Conservation (phyloP, 1,140 invertebrate species). For the Vanessa atalanta region DNA sequence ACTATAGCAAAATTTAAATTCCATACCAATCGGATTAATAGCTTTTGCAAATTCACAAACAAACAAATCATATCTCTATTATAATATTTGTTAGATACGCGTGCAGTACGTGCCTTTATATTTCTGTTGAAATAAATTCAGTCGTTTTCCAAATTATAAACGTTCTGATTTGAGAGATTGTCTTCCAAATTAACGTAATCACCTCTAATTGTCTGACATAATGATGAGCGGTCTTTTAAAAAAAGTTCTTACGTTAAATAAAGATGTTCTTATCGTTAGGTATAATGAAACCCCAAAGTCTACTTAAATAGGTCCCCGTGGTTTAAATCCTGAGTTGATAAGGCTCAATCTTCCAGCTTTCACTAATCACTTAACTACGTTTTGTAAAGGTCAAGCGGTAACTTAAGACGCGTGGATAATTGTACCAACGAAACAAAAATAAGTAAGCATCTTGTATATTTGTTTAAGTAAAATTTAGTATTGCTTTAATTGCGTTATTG, state of each 20-base stretch:
- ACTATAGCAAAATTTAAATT: too few species aligned
- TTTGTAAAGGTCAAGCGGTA: conserved; percentile 16
- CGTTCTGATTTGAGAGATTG: too few species aligned
- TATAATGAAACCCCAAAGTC: conserved; percentile 25
- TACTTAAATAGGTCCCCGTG: conserved; percentile 23
- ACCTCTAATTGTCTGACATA: too few species aligned
- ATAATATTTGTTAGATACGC: too few species aligned
- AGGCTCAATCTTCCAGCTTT: conserved; percentile 13
- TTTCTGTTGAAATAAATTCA: too few species aligned
- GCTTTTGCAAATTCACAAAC: too few species aligned
- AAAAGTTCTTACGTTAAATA: neutral
- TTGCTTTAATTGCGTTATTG: neutral
- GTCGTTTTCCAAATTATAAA: too few species aligned
- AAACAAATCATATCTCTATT: too few species aligned
- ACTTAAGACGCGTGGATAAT: conserved; percentile 2
- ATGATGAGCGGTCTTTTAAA: too few species aligned
- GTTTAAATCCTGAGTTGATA: conserved; percentile 22
- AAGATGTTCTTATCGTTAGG: neutral
- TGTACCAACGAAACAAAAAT: neutral
- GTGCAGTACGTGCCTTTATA: too few species aligned
- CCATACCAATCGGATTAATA: too few species aligned
- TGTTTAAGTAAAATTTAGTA: neutral
- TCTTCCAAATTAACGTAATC: too few species aligned
- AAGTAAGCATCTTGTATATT: neutral
- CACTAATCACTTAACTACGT: conserved; percentile 29